Conservation (phyloP, 1,140 invertebrate species). For the Philotrypesis tridentata region DNA sequence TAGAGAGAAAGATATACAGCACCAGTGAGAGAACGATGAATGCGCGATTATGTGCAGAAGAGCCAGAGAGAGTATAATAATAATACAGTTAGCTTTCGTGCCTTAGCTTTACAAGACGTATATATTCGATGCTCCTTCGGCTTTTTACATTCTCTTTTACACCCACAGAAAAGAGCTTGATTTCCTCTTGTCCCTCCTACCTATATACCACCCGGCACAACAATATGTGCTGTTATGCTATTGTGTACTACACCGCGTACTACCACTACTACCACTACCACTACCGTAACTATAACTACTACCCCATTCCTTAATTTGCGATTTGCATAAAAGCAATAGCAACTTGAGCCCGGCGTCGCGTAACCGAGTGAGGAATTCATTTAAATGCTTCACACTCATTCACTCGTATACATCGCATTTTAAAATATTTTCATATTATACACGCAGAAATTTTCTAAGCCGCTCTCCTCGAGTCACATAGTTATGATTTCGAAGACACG, state of each 20-base stretch:
- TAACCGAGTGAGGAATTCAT: not conserved
- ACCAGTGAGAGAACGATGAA: conserved; percentile 44
- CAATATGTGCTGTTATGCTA: not conserved
- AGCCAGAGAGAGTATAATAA: conserved; percentile 5
- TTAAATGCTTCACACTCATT: conserved; percentile 15
- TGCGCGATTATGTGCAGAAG: conserved; percentile 24
- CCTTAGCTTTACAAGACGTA: not conserved
- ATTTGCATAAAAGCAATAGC: not conserved
- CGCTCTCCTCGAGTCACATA: no score
- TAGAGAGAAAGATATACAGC: conserved; percentile 38
- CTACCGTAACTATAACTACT: no score
- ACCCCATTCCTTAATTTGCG: not conserved
- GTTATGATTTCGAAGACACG: no score
- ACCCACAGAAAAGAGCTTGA: not conserved
- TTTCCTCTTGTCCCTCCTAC: not conserved
- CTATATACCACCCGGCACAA: not conserved
- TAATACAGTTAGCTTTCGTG: not conserved
- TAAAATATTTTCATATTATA: conserved; percentile 43
- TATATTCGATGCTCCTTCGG: no score
- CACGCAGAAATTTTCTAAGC: not conserved
- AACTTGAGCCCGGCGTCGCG: not conserved
- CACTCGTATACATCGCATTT: conserved; percentile 53
- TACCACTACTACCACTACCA: no score
- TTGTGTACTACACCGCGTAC: not conserved
- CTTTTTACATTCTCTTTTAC: not conserved